Evolutionary conservation across 2,113 vertebrate species (phyloP).

Genomic region (Ia io): DNA sequence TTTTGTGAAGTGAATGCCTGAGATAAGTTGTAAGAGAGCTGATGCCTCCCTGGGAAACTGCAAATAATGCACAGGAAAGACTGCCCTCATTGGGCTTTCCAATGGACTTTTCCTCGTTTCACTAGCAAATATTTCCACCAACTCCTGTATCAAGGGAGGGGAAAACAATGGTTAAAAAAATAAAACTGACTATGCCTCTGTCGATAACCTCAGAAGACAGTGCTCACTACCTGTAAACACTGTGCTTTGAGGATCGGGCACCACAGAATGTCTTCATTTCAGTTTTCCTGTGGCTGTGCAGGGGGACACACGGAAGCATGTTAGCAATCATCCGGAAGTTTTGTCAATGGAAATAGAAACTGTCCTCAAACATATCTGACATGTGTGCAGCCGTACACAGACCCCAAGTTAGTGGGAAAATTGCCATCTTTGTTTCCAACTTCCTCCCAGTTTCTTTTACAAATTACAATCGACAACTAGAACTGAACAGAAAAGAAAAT

Average conservation of each 20-base stretch:
- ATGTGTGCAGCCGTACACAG: not conserved
- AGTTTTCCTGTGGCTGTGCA: not conserved
- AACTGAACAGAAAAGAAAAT: slow-evolving; percentile 70
- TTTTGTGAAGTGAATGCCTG: not conserved
- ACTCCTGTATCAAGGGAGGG: not conserved
- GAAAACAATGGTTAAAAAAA: not conserved
- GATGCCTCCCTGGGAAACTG: not conserved
- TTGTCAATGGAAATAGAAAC: slow-evolving; percentile 21
- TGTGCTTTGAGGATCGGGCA: not conserved
- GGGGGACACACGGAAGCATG: not conserved
- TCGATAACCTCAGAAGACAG: not conserved
- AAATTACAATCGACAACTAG: slow-evolving; percentile 70
- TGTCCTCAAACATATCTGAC: not conserved
- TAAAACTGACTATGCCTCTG: not conserved
- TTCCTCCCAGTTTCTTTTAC: slow-evolving; percentile 59
- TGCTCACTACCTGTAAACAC: not conserved
- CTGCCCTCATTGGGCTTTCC: not conserved
- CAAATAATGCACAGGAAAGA: not conserved
- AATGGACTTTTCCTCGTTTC: not conserved
- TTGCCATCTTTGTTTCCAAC: slow-evolving; percentile 52
- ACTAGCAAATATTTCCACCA: not conserved
- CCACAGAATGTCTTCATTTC: not conserved
- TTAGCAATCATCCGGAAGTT: not conserved
- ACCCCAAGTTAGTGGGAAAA: slow-evolving; percentile 21
- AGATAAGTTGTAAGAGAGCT: not conserved